Base-by-base conservation (phyloP, 2,888 invertebrate genomes). In the Cephus spinipes region DNA sequence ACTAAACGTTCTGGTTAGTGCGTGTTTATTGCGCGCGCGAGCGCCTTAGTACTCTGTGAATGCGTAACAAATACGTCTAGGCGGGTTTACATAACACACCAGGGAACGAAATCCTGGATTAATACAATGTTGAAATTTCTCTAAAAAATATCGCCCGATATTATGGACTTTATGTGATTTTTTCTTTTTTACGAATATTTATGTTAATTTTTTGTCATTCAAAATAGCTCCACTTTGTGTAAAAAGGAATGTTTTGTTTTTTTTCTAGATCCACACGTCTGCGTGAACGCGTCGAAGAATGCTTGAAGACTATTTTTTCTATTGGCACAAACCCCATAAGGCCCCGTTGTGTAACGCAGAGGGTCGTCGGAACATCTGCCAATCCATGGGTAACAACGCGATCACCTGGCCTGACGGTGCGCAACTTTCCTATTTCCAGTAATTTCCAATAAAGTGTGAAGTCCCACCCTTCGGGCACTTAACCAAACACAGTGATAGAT, bases 341-440 rank as follows among this genome's bases (percentile, higher is more conserved):
- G 40, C 15, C 40, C 81, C 80, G 81, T 86, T 85, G 84, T 81
- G 82, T 82, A 84, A 85, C 73, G 79, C 76, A 74, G 74, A 75
- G 78, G 40, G 40, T 40, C 40, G 76, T 80, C 79, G 79, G 85
- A 90, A 89, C 90, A 90, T 90, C 90, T 90, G 90, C 88, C 87
- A 85, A 87, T 85, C 84, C 81, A 69, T 32, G 76, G 40, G 40
- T 40, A 40, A 36, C 74, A 40, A 36, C 74, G 80, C 82, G 85
- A 87, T 89, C 90, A 89, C 89, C 90, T 90, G 89, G 89, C 84
- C 80, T 77, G 69, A 69, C 69, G 40, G 40, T 40, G 69, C 69
- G 32, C 81, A 80, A 83, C 83, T 89, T 87, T 87, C 85, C 87
- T 87, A 87, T 86, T 88, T 87, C 88, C 87, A 82, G 82, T 82